Percentiles rank a stretch among this genome's conserved stretches.
phyloP scores from a whole-genome alignment of 2,888 invertebrate genomes.

The Apodemia zela region DNA sequence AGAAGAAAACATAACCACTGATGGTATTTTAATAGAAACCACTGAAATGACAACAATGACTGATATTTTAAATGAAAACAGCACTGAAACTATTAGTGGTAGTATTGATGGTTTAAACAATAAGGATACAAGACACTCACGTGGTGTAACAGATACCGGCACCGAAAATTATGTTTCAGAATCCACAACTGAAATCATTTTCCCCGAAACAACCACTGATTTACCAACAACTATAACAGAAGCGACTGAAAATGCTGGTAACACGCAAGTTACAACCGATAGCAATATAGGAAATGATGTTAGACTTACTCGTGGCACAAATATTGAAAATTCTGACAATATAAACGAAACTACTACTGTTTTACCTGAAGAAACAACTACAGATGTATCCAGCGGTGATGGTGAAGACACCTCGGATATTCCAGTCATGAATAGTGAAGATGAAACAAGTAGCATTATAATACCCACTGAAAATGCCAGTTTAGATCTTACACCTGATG shows the following conservation, averaged over 20 bases:
- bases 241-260: neutral
- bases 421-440: neutral
- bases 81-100: neutral
- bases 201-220: neutral
- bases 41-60: conserved; percentile 12
- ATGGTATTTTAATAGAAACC: neutral
- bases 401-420: conserved; percentile 2
- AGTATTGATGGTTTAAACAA: neutral
- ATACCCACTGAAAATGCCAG: neutral
- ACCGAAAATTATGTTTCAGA: neutral
- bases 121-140: conserved; percentile 4
- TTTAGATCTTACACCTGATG: neutral
- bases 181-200: conserved; percentile 6
- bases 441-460: neutral
- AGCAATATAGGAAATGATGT: neutral
- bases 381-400: conserved; percentile 11
- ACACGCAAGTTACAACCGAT: neutral
- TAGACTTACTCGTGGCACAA: neutral
- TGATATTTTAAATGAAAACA: conserved; percentile 13
- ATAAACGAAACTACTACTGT: neutral
- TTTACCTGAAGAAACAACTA: conserved; percentile 1
- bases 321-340: neutral
- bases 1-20: neutral
- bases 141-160: conserved; percentile 2
- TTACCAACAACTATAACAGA: neutral